These are phyloP conservation scores for Philaethria dido DNA, from an alignment of 2,888 invertebrate species.

Conservation along the genomic window DNA sequence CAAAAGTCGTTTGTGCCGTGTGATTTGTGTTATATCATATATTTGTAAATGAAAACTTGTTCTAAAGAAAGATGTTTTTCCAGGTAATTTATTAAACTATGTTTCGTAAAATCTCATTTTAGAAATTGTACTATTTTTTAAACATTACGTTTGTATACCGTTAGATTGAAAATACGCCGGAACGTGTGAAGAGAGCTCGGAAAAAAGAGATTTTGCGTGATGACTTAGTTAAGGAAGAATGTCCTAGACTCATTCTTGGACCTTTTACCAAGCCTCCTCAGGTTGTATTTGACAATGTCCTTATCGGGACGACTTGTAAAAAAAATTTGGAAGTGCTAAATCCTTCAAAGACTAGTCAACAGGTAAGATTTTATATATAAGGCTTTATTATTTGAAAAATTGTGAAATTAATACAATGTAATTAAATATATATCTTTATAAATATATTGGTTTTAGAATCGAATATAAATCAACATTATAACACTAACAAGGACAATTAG, in stretches of 20 bases:
- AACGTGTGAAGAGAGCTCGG: constrained; percentile 66
- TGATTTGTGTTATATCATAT: neutral
- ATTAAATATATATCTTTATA: neutral
- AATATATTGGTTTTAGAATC: no score
- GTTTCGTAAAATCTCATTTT: constrained; percentile 17
- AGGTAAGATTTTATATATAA: constrained; percentile 54
- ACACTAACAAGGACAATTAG: no score
- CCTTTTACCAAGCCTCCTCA: constrained; percentile 87
- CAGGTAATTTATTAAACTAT: constrained; percentile 52
- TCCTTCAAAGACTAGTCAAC: constrained; percentile 74
- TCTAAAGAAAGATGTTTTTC: constrained; percentile 59
- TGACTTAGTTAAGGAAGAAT: constrained; percentile 70
- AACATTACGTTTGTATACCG: constrained; percentile 35
- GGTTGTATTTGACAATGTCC: constrained; percentile 87
- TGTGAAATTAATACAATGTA: neutral
- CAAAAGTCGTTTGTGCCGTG: constrained; percentile 10
- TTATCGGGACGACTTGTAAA: constrained; percentile 81
- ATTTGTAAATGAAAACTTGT: constrained; percentile 31
- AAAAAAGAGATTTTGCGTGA: constrained; percentile 59
- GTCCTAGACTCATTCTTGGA: constrained; percentile 82
- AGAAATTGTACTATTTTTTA: neutral
- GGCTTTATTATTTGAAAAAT: neutral
- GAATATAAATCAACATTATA: no score
- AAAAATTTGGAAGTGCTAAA: constrained; percentile 84
- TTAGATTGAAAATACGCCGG: constrained; percentile 80